phyloP scores from a whole-genome alignment of 2,113 vertebrate genomes.

The Gallinago undulata region DNA sequence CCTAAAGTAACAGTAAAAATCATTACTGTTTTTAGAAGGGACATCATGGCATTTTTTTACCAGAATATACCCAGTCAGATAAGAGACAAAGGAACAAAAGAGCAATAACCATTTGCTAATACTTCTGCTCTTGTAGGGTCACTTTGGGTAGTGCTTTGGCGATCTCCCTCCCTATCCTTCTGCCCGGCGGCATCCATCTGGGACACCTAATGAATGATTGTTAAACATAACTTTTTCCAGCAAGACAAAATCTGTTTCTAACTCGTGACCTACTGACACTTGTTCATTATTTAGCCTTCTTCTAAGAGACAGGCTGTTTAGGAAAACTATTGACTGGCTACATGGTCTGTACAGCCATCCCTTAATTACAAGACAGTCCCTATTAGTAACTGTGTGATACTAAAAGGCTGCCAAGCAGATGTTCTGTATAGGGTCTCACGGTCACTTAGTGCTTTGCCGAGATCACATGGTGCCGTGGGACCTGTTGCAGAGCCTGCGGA shows the following conservation, averaged over 20 bases:
- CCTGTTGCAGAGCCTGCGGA: background rate
- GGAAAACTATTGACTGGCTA: background rate
- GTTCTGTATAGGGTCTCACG: background rate
- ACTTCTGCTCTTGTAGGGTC: background rate
- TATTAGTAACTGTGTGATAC: background rate
- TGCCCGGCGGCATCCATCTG: background rate
- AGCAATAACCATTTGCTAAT: background rate
- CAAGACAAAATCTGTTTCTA: constrained; percentile 51
- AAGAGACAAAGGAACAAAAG: background rate
- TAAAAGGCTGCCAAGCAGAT: background rate
- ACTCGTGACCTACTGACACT: constrained; percentile 52
- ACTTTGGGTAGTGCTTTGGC: background rate
- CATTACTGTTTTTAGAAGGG: background rate
- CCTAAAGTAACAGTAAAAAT: background rate
- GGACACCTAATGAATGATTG: constrained; percentile 41
- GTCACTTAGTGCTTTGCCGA: background rate
- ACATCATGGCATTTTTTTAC: background rate
- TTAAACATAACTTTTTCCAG: constrained; percentile 57
- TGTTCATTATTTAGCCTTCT: constrained; percentile 35
- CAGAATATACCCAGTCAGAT: background rate
- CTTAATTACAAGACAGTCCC: background rate
- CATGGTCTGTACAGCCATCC: background rate
- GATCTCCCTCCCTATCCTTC: background rate
- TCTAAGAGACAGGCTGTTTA: constrained; percentile 51
- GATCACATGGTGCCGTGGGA: fast-evolving